These are phyloP conservation scores for Pristionchus pacificus DNA, from an alignment of 1,140 invertebrate genomes.

Conservation along the genomic window DNA sequence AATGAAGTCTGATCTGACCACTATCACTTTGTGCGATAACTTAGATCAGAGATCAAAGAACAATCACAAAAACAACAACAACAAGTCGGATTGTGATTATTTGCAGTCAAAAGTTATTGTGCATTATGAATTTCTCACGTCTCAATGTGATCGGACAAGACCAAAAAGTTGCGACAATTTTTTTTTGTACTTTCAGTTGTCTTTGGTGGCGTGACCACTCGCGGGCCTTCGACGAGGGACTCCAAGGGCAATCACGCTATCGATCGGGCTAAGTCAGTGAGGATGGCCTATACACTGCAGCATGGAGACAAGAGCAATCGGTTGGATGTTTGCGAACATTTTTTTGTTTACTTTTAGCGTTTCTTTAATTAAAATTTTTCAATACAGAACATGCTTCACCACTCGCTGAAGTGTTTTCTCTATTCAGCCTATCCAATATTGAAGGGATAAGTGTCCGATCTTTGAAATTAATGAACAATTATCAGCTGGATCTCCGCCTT, in stretches of 20 bases:
- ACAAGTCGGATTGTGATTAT: slow-evolving; percentile 44
- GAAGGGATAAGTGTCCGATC: no score
- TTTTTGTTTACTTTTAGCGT: neutral
- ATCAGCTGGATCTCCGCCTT: slow-evolving; percentile 31
- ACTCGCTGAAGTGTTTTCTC: no score
- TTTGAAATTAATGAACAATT: no score
- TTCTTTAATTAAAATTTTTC: neutral
- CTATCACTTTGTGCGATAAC: no score
- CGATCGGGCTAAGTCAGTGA: neutral
- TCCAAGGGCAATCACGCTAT: neutral
- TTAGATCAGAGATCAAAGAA: slow-evolving; percentile 44
- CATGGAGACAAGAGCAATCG: slow-evolving; percentile 1
- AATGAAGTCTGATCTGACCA: slow-evolving; percentile 13
- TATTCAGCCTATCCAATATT: no score
- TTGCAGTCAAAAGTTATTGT: slow-evolving; percentile 1
- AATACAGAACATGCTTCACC: no score
- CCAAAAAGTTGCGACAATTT: neutral
- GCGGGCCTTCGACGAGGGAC: neutral
- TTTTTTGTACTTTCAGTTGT: no score
- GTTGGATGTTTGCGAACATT: no score
- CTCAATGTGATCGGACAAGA: neutral
- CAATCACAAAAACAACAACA: slow-evolving; percentile 33
- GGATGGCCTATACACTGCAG: slow-evolving; percentile 7
- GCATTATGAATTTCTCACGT: no score
- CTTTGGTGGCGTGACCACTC: neutral